Evolutionary conservation across 2,113 vertebrate species (phyloP), one percentile per base, ranked within the genome.

Genomic region (Erpornis zantholeuca): DNA sequence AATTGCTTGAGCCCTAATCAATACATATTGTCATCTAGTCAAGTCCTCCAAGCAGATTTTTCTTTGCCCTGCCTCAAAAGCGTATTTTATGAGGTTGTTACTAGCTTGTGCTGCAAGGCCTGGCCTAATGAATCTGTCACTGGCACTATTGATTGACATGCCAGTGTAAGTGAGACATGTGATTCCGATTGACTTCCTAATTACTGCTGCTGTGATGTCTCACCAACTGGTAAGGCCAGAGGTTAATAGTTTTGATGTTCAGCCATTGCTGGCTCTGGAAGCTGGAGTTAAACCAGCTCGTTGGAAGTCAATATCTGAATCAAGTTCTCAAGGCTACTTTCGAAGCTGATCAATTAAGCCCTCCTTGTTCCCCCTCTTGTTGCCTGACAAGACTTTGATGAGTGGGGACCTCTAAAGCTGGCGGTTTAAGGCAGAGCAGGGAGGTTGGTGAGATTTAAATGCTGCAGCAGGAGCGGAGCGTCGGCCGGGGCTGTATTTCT

Each of bases 161-260:
- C 98, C 97, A 96, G 98, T 98, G 97, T 99, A 99, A 99, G 98
- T 98, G 99, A 99, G 98, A 98, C 98, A 98, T 98, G 98, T 98
- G 98, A 98, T 98, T 98, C 98, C 98, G 98, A 99, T 98, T 99
- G 98, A 99, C 98, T 99, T 99, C 98, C 99, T 99, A 99, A 99
- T 99, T 99, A 99, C 99, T 99, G 98, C 98, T 98, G 98, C 98
- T 96, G 98, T 99, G 98, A 99, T 99, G 98, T 98, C 97, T 98
- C 97, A 92, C 98, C 98, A 98, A 98, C 98, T 98, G 98, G 95
- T 84, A 92, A 96, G 98, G 98, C 97, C 98, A 99, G 98, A 98
- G 99, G 99, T 99, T 99, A 99, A 99, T 99, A 99, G 99, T 98
- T 97, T 97, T 98, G 98, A 98, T 99, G 98, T 98, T 96, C 97